Evolutionary conservation across 2,888 invertebrate species (phyloP), one percentile per base, ranked within the genome.

Genomic region (Drosophila anomalata): DNA sequence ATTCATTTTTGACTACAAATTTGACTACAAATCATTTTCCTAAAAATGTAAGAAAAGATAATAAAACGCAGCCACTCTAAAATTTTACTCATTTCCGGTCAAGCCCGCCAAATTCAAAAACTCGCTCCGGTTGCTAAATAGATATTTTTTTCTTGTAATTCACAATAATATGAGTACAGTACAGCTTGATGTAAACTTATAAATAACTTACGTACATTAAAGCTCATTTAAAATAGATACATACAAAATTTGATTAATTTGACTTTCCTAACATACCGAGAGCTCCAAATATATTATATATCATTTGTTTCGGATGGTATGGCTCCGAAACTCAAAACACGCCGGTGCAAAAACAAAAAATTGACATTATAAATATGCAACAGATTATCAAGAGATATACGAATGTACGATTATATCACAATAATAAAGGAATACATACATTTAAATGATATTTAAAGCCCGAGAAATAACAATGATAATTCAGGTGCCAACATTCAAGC

Each of bases 391-490:
- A 73, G 77, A 83, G 87, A 77, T 80, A 80, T 77, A 76, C 71
- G 78, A 74, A 76, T 88, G 68, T 87, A 87, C 78, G 83, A 88
- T 82, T 89, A 90, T 90, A 90, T 90, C 90, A 90, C 90, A 88
- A 89, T 89, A 81, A 88, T 82, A 85, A 88, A 88, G 88, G 88
- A 88, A 88, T 89, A 89, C 83, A 88, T 84, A 89, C 77, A 88
- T 74, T 78, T 65, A 88, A 80, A 76, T 73, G 80, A 58, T 78
- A 70, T 76, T 83, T 77, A 76, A 80, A 83, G 81, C 80, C 74
- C 70, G 63, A 69, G 54, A 75, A 60, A 56, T 57, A 63, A 54
- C 44, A 54, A 71, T 54, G 57, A 69, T 70, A 26, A 48, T 47
- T 54, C 33, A 56, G 62, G 65, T 57, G 50, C 42, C 39, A 60